Evolutionary conservation across 2,888 invertebrate genomes (phyloP).

Genomic region (Coronaproctus castanopsis): DNA sequence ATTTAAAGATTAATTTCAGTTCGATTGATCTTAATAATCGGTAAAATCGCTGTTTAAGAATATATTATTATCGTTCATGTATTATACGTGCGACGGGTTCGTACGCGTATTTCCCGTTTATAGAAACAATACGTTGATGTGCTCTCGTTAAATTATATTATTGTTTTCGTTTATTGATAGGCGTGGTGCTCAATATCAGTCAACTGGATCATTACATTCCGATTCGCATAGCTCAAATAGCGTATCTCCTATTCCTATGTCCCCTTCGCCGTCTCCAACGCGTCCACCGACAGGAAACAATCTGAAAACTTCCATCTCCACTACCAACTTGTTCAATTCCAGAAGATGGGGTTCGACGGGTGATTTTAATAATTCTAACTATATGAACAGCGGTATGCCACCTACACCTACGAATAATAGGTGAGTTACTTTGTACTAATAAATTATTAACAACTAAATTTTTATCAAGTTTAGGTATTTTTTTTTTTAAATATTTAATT

Average conservation of each 20-base stretch:
- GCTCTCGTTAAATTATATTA: no score
- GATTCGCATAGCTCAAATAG: conserved; percentile 51
- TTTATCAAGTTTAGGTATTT: no score
- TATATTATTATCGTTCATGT: no score
- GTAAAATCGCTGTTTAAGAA: no score
- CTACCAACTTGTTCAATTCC: conserved; percentile 32
- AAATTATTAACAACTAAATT: no score
- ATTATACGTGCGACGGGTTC: no score
- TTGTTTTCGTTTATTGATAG: conserved; percentile 28
- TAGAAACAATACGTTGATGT: no score
- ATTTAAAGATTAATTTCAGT: no score
- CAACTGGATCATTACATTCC: conserved; percentile 60
- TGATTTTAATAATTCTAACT: conserved; percentile 43
- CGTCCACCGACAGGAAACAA: conserved; percentile 18
- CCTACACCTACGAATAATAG: conserved; percentile 8
- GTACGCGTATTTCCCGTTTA: no score
- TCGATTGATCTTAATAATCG: no score
- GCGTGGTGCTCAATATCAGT: conserved; percentile 60
- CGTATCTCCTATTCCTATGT: conserved; percentile 54
- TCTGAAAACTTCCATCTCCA: conserved; percentile 17
- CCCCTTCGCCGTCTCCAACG: conserved; percentile 27
- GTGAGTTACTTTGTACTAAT: conserved; percentile 5
- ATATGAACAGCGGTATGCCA: conserved; percentile 6
- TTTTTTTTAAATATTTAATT: no score
- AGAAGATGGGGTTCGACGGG: conserved; percentile 70